phyloP scores from a whole-genome alignment of 2,888 invertebrate genomes.

The Alcis repandata region DNA sequence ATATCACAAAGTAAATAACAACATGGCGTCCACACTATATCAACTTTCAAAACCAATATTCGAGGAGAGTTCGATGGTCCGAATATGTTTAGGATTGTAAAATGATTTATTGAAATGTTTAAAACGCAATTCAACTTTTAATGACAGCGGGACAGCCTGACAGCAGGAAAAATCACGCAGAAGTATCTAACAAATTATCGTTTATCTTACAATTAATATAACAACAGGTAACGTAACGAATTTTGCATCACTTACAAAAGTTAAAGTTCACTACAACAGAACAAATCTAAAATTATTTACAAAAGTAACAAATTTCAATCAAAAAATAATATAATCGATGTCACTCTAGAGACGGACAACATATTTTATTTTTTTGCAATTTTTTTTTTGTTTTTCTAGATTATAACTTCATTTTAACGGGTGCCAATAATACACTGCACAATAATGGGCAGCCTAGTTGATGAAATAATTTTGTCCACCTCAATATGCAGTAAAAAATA shows the following conservation, averaged over 20 bases:
- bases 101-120: slow-evolving; percentile 46
- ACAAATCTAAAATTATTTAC: slow-evolving; percentile 29
- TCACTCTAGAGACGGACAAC: slow-evolving; percentile 61
- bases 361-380: slow-evolving; percentile 52
- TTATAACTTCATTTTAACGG: no score
- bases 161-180: no score
- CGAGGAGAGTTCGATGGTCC: slow-evolving; percentile 11
- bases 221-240: slow-evolving; percentile 29
- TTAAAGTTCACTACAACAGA: not conserved
- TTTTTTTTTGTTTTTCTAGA: slow-evolving; percentile 28
- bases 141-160: not conserved
- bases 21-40: slow-evolving; percentile 77
- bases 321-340: slow-evolving; percentile 76
- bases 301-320: slow-evolving; percentile 67
- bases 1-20: slow-evolving; percentile 82
- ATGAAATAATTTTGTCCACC: no score
- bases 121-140: slow-evolving; percentile 21
- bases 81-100: slow-evolving; percentile 36
- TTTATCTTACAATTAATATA: slow-evolving; percentile 24
- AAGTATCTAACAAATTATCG: slow-evolving; percentile 19
- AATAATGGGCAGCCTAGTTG: no score
- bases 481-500: no score
- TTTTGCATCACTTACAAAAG: slow-evolving; percentile 4
- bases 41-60: slow-evolving; percentile 44
- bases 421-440: no score